Evolutionary conservation across 2,797 vertebrate genomes (phyloP).

Genomic region (Pyrocephalus nanus): DNA sequence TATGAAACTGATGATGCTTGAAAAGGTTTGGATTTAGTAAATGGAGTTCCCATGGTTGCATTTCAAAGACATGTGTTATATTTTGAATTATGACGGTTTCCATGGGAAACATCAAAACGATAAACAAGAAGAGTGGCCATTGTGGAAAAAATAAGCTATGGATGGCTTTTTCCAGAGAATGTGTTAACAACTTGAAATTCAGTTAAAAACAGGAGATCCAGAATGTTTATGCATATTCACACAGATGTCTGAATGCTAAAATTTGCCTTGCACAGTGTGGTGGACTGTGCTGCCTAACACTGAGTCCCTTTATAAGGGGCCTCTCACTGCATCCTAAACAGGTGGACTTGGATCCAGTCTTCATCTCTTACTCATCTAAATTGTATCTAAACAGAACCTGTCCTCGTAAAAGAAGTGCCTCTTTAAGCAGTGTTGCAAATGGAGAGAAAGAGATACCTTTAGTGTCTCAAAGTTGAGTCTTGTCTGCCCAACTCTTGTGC

Average conservation of each 20-base stretch:
- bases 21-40: neutral
- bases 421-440: neutral
- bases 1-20: neutral
- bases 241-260: neutral
- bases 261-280: neutral
- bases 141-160: conserved; percentile 31
- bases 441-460: neutral
- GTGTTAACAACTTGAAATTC: conserved; percentile 17
- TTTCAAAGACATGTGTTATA: conserved; percentile 11
- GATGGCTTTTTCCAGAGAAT: conserved; percentile 32
- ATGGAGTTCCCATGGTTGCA: neutral
- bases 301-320: neutral
- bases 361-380: neutral
- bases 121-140: neutral
- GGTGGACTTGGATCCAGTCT: neutral
- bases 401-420: neutral
- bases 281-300: neutral
- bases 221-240: conserved; percentile 20
- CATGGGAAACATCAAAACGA: conserved; percentile 17
- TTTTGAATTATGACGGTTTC: conserved; percentile 32
- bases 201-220: neutral
- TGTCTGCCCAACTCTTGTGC: neutral
- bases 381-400: neutral
- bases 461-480: neutral
- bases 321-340: neutral